Conservation (phyloP, 2,888 invertebrate genomes). For the Perizoma affinitatum region DNA sequence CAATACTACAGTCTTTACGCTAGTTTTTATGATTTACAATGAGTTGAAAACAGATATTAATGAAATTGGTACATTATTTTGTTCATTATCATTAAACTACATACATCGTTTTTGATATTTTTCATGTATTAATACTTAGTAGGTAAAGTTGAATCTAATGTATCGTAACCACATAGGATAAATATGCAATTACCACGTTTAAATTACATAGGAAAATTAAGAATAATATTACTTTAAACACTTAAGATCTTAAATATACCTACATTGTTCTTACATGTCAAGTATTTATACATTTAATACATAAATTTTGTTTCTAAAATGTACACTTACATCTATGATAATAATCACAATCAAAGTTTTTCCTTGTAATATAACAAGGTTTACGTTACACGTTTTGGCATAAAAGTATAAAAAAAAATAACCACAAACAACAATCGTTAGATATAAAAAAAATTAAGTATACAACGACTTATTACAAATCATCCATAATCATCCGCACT, state of each 20-base stretch:
- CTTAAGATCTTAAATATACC: slow-evolving; percentile 23
- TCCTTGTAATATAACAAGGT: slow-evolving; percentile 44
- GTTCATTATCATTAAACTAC: slow-evolving; percentile 52
- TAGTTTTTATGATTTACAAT: slow-evolving; percentile 60
- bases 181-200: slow-evolving; percentile 52
- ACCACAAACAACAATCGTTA: slow-evolving; percentile 18
- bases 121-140: slow-evolving; percentile 28
- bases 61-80: slow-evolving; percentile 60
- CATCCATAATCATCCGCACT: too few relatives aligned
- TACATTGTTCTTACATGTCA: slow-evolving; percentile 41
- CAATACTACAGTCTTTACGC: slow-evolving; percentile 73
- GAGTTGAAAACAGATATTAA: slow-evolving; percentile 62
- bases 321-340: slow-evolving; percentile 54
- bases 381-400: slow-evolving; percentile 55
- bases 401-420: slow-evolving; percentile 18
- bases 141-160: slow-evolving; percentile 13
- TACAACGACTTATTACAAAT: too few relatives aligned
- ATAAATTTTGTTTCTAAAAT: slow-evolving; percentile 46
- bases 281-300: slow-evolving; percentile 53
- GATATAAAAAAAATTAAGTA: neutral
- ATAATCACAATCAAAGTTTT: slow-evolving; percentile 61
- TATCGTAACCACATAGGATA: slow-evolving; percentile 41
- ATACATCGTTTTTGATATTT: slow-evolving; percentile 52
- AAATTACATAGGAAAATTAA: slow-evolving; percentile 27
- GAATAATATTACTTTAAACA: slow-evolving; percentile 25